phyloP scores from a whole-genome alignment of 2,113 vertebrate genomes.

The Megalops atlanticus region DNA sequence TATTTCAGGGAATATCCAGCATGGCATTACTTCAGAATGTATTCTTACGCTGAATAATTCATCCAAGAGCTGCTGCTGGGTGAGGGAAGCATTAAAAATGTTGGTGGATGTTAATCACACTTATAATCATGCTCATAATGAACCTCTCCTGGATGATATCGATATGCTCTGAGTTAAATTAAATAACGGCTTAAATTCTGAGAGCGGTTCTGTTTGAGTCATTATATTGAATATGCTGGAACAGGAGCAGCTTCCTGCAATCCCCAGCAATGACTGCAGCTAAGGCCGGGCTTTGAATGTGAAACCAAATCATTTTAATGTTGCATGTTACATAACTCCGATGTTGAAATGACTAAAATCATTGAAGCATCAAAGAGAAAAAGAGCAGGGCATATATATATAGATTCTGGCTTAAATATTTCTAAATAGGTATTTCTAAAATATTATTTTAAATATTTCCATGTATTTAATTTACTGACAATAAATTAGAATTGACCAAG shows the following conservation, averaged over 20 bases:
- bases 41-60: background rate
- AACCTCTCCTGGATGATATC: background rate
- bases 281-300: background rate
- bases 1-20: too few relatives aligned
- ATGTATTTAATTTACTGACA: too few relatives aligned
- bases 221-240: background rate
- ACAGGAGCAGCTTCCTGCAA: background rate
- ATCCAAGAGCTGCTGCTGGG: background rate
- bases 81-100: background rate
- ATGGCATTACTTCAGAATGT: background rate
- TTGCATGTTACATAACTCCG: background rate
- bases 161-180: background rate
- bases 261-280: background rate
- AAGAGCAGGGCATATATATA: too few relatives aligned
- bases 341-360: background rate
- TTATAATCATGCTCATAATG: slow-evolving; percentile 2
- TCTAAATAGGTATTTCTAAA: too few relatives aligned
- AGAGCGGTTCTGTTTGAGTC: background rate
- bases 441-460: too few relatives aligned
- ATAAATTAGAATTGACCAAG: too few relatives aligned
- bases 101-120: background rate
- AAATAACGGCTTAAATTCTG: slow-evolving; percentile 1
- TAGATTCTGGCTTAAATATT: too few relatives aligned
- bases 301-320: background rate
- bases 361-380: background rate